These are phyloP conservation scores for Artibeus jamaicensis DNA, from an alignment of 2,797 vertebrate genomes.

Conservation along the genomic window DNA sequence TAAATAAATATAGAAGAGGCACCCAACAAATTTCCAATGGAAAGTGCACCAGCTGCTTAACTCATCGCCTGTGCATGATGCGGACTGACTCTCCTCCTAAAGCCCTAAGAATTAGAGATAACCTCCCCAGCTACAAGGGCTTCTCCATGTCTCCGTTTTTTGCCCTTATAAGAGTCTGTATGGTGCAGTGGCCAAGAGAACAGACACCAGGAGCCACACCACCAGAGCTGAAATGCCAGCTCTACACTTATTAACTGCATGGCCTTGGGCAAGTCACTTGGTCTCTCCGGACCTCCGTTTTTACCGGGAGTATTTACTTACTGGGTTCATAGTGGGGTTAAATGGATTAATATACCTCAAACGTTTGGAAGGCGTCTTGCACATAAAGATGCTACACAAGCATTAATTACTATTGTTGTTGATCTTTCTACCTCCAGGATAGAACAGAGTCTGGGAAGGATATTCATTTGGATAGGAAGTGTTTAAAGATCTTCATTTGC, in stretches of 20 bases:
- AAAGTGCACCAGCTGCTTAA: neutral
- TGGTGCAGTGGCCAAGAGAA: neutral
- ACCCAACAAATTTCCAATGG: neutral
- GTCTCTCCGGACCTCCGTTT: neutral
- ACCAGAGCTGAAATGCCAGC: neutral
- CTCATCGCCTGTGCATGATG: too few relatives aligned
- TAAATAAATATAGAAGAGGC: neutral
- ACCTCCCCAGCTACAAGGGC: accelerated
- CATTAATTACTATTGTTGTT: neutral
- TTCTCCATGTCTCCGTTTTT: neutral
- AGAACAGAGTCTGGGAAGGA: neutral
- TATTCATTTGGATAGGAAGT: neutral
- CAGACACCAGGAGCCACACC: neutral
- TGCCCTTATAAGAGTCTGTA: neutral
- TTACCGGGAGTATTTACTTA: neutral
- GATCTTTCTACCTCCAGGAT: neutral
- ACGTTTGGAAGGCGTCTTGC: neutral
- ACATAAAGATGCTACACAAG: neutral
- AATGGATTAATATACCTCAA: neutral
- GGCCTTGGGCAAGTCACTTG: neutral
- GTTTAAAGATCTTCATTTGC: neutral
- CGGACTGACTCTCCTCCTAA: neutral
- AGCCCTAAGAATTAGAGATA: neutral
- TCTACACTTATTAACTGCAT: neutral
- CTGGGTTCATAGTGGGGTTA: neutral